A percentile compares a stretch with the other conserved stretches of the same genome.
These are phyloP conservation scores for Cephalophus harveyi DNA, from an alignment of 2,113 vertebrate species.

Conservation along the genomic window DNA sequence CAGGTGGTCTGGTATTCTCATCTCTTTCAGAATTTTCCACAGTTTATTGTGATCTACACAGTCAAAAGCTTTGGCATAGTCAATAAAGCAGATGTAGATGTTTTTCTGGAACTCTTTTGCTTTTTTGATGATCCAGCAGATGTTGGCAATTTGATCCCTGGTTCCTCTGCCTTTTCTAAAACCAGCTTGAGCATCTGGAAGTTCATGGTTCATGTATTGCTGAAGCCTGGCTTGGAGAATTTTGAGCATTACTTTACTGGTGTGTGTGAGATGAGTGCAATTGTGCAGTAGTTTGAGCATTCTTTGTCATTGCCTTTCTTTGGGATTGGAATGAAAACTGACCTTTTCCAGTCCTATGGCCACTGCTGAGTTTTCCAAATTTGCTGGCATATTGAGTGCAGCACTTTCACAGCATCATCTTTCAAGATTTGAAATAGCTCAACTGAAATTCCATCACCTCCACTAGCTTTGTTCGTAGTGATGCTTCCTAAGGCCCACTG, in stretches of 20 bases:
- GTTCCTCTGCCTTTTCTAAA: neutral
- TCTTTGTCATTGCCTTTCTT: neutral
- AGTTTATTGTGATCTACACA: neutral
- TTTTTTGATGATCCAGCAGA: neutral
- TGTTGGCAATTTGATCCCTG: neutral
- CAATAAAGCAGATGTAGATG: neutral
- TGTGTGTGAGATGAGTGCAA: neutral
- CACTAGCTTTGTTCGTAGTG: neutral
- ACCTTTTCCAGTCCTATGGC: neutral
- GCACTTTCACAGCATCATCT: neutral
- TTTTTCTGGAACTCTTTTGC: neutral
- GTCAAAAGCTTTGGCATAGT: neutral
- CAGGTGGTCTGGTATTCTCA: neutral
- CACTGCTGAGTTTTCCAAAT: neutral
- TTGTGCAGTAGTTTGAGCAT: neutral
- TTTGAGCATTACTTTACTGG: neutral
- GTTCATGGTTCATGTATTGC: neutral
- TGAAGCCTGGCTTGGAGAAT: neutral
- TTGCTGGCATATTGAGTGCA: neutral
- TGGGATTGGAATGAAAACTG: neutral
- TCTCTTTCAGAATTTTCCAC: neutral
- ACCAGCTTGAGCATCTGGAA: neutral
- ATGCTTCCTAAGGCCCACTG: no score
- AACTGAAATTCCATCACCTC: neutral
- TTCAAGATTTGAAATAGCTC: neutral